Evolutionary conservation across 2,888 invertebrate species (phyloP), one percentile per base, ranked within the genome.

Genomic region (Noctua pronuba): DNA sequence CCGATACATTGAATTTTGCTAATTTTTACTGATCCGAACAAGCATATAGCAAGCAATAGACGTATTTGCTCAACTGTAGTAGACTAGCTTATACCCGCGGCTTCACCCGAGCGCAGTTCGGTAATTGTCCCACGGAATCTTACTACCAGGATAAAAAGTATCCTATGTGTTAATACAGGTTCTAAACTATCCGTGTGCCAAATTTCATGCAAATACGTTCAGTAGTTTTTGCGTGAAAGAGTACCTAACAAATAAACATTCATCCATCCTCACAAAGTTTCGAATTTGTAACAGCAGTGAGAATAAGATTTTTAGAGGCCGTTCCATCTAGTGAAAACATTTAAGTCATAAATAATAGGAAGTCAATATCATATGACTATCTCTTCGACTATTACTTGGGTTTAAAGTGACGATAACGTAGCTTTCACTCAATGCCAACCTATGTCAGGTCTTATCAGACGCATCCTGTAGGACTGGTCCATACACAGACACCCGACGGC

Each of bases 341-440:
- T 7, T 6, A 16, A 65, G 7, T 68, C 18, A 18, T 69, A 31
- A 35, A n/a, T 44, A 31, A 35, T 35, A 35, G 13, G 13, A 21
- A 35, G 69, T 70, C n/a, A 8, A 38, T 70, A 46, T 10, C 21
- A 35, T 21, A 46, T 38, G 11, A 28, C 2, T 38, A 38, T 49
- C 28, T 41, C 24, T 73, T 38, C 49, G 13, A 24, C 31, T 73
- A 73, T 28, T 38, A 41, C 2, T 38, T 5, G 18, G 16, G 18
- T 38, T 18, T 68, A 18, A 52, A 31, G 5, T 18, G 44, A 21
- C 21, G 73, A 83, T 86, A 77, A 66, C 31, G 13, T 77, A 66
- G 67, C 86, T 83, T 82, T 88, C 82, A 77, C 84, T 83, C 52
- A 64, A 11, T 65, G 77, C 35, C 64, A 71, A 73, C 75, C 21